Base-by-base conservation (phyloP, 1,140 invertebrate species). In the Delia radicum region DNA sequence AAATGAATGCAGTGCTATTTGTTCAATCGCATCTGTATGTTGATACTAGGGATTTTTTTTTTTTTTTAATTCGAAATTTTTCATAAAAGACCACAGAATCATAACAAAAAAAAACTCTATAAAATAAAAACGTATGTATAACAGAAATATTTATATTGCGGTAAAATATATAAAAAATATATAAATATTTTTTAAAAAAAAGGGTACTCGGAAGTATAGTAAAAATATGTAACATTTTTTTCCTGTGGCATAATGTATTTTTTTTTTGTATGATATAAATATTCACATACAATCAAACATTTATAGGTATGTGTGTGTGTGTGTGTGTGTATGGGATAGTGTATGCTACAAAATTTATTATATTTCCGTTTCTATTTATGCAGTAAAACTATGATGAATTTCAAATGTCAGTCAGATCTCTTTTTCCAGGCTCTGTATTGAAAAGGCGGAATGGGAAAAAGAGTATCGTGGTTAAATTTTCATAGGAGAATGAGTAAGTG, bases 371-470 rank as follows among this genome's bases (percentile, higher is more conserved):
- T 55, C 48, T 21, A 55, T 55, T 55, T 55, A 55, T 55, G 48
- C 48, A 55, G 48, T 55, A 55, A 55, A 55, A 55, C 48, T 55
- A 55, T 55, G 48, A 55, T 55, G 48, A 55, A 55, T 55, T 55
- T 55, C 48, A 21, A 55, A 55, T 55, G 48, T 55, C 48, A 55
- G 48, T 24, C 48, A 55, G 48, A 55, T 55, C 48, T 18, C 48
- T 5, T 55, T 55, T 55, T 55, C 3, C 37, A 10, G 1, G 12
- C 12, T 13, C 12, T 42, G 37, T 42, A 15, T 4, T 33, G 10
- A 33, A 33, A 10, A 33, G 37, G 37, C 3, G 3, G 10, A 15
- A 42, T 13, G 37, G 48, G 48, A 21, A 24, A 21, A 55, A 5
- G n/a, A 37, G 8, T 37, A 13, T 24, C 18, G 18, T 7, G n/a